These are phyloP conservation scores for Calameuta idolon DNA, from an alignment of 2,888 invertebrate genomes.

Conservation along the genomic window DNA sequence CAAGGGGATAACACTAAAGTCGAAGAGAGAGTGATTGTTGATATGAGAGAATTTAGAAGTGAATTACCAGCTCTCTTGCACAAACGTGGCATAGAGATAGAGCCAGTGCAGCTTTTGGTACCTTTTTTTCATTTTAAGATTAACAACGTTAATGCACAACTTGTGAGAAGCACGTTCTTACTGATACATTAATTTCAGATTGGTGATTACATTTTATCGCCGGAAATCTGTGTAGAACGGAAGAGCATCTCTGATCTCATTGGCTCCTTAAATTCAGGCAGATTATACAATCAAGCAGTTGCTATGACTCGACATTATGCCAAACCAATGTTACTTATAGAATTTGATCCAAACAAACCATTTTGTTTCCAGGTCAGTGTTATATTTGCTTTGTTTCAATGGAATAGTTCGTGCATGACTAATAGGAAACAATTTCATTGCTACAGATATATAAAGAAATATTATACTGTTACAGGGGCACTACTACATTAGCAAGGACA, in stretches of 20 bases:
- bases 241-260: conserved; percentile 97
- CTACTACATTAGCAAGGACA: conserved; percentile 82
- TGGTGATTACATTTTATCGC: conserved; percentile 97
- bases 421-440: conserved; percentile 1
- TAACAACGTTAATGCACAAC: not conserved
- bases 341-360: conserved; percentile 94
- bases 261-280: conserved; percentile 93
- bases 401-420: not conserved
- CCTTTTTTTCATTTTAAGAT: conserved; percentile 13
- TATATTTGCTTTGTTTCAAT: not conserved
- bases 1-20: conserved; percentile 39
- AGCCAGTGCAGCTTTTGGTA: conserved; percentile 86
- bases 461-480: conserved; percentile 73
- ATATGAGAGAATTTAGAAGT: conserved; percentile 97
- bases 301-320: conserved; percentile 92
- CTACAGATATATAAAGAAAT: not conserved
- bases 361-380: conserved; percentile 84
- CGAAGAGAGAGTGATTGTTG: conserved; percentile 79
- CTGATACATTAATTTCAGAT: conserved; percentile 71
- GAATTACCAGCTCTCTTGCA: conserved; percentile 95
- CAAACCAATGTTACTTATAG: conserved; percentile 91
- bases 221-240: conserved; percentile 96
- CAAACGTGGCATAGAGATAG: conserved; percentile 90
- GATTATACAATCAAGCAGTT: conserved; percentile 94
- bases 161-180: not conserved